phyloP scores from a whole-genome alignment of 2,113 vertebrate species.

The Acrocephalus arundinaceus region DNA sequence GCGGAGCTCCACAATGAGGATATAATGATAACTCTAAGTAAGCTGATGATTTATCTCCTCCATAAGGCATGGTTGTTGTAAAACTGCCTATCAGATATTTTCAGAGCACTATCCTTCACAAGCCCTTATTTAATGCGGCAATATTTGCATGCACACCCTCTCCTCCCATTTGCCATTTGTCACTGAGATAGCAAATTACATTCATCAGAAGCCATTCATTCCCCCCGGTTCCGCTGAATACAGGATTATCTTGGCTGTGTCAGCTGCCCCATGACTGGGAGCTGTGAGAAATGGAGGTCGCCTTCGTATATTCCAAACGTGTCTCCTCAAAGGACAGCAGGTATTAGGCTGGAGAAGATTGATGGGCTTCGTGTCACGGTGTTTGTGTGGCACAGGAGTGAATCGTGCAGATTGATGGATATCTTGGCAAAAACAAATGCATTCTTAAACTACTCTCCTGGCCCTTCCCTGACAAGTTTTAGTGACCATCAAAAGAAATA shows the following conservation, averaged over 20 bases:
- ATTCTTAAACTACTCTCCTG: slow-evolving; percentile 71
- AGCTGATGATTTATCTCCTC: slow-evolving; percentile 51
- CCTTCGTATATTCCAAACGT: slow-evolving; percentile 65
- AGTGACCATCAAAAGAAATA: slow-evolving; percentile 67
- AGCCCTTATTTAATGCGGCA: slow-evolving; percentile 61
- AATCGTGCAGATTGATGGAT: slow-evolving; percentile 71
- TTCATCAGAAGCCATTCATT: slow-evolving; percentile 75
- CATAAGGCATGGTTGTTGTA: slow-evolving; percentile 30
- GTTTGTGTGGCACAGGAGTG: slow-evolving; percentile 71
- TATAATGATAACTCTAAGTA: slow-evolving; percentile 53
- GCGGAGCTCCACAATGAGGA: slow-evolving; percentile 10
- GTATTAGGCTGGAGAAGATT: slow-evolving; percentile 72
- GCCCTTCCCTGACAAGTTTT: slow-evolving; percentile 62
- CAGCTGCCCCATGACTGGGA: slow-evolving; percentile 72
- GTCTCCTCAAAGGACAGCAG: slow-evolving; percentile 67
- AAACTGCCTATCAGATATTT: slow-evolving; percentile 55
- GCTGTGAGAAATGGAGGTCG: slow-evolving; percentile 72
- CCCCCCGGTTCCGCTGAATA: slow-evolving; percentile 66
- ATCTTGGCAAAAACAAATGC: slow-evolving; percentile 74
- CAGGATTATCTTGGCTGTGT: slow-evolving; percentile 75
- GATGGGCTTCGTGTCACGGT: slow-evolving; percentile 68
- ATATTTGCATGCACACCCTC: slow-evolving; percentile 67
- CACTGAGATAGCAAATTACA: slow-evolving; percentile 70
- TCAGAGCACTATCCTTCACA: slow-evolving; percentile 46
- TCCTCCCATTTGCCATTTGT: slow-evolving; percentile 71